Conservation (phyloP, 1,140 invertebrate genomes). For the Physella acuta region DNA sequence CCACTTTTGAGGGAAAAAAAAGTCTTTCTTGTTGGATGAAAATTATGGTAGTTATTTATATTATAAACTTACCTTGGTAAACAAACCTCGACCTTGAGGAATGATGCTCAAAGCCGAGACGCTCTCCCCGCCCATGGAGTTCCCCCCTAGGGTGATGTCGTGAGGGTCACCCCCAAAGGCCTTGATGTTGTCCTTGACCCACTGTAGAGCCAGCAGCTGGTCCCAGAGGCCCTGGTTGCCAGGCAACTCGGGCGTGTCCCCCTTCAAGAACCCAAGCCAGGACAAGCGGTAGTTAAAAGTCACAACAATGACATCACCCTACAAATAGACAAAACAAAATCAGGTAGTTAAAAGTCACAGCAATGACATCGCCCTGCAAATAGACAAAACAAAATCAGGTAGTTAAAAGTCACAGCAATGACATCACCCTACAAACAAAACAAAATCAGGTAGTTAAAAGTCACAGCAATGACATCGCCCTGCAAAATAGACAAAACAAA, state of each 20-base stretch:
- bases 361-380: too few relatives aligned
- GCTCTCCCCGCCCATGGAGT: constrained; percentile 24
- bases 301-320: too few relatives aligned
- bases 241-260: constrained; percentile 29
- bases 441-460: too few relatives aligned
- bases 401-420: too few relatives aligned
- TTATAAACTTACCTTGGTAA: constrained; percentile 14
- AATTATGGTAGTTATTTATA: neutral
- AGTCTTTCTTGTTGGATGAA: neutral
- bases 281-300: constrained; percentile 64
- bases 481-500: too few relatives aligned
- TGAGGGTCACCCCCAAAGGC: constrained; percentile 43
- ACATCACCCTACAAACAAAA: too few relatives aligned
- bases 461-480: too few relatives aligned
- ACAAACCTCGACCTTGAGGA: constrained; percentile 4
- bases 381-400: too few relatives aligned
- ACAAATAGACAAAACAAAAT: too few relatives aligned
- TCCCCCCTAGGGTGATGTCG: constrained; percentile 44
- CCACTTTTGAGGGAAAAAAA: neutral
- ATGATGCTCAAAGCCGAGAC: constrained; percentile 10
- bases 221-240: constrained; percentile 73
- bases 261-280: constrained; percentile 52
- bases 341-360: too few relatives aligned
- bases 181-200: constrained; percentile 62
- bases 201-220: constrained; percentile 85